Conservation (phyloP, 2,888 invertebrate genomes). For the Fragum sueziense region DNA sequence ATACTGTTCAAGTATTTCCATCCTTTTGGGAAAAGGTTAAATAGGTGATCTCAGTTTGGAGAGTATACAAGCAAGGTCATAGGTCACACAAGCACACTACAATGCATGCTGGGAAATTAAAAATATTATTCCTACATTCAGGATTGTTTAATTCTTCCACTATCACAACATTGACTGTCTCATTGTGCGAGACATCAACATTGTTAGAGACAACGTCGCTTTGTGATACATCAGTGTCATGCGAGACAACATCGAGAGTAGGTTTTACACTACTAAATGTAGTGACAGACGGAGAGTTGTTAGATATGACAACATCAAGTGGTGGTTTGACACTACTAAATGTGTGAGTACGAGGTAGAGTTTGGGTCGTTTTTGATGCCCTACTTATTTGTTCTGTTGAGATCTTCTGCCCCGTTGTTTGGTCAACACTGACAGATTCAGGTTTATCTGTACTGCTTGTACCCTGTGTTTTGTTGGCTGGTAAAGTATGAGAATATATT, state of each 20-base stretch:
- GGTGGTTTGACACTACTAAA: not conserved
- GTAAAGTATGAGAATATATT: not conserved
- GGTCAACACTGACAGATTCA: not conserved
- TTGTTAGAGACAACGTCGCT: not conserved
- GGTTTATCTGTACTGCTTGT: not conserved
- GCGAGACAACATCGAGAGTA: constrained; percentile 4
- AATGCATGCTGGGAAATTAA: not conserved
- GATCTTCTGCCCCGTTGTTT: not conserved
- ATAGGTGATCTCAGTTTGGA: not conserved
- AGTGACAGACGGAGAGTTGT: not conserved
- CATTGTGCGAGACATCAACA: not conserved
- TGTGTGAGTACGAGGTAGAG: not conserved
- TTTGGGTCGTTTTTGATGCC: constrained; percentile 27
- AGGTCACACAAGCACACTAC: not conserved
- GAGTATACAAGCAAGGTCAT: not conserved
- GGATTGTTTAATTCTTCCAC: not conserved
- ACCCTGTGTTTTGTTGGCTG: constrained; percentile 19
- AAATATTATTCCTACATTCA: not conserved
- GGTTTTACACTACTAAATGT: not conserved
- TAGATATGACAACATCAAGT: not conserved
- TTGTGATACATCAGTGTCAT: too few species aligned
- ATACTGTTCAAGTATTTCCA: too few species aligned
- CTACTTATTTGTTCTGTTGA: constrained; percentile 20
- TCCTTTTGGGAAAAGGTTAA: not conserved
- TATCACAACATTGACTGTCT: constrained; percentile 7